A percentile compares a stretch with the other conserved stretches of the same genome.
phyloP scores from a whole-genome alignment of 2,797 vertebrate genomes.

The Acanthurus lineatus region DNA sequence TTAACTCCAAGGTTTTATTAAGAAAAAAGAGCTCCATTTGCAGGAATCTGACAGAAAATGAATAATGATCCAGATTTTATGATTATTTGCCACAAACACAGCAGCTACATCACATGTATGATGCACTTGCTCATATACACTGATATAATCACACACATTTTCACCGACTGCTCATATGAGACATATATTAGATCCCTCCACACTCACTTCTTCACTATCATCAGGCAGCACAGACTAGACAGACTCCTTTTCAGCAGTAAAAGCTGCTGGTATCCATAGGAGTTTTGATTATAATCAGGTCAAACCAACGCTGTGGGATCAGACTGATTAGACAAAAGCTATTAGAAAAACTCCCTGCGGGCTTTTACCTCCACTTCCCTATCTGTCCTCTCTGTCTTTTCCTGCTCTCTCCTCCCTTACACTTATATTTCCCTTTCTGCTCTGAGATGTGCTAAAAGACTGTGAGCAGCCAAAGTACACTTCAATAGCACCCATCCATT shows the following conservation, averaged over 20 bases:
- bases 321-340: slow-evolving; percentile 72
- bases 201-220: slow-evolving; percentile 12
- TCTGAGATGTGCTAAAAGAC: slow-evolving; percentile 47
- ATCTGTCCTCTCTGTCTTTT: slow-evolving; percentile 36
- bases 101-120: neutral
- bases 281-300: slow-evolving; percentile 78
- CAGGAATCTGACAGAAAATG: neutral
- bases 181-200: slow-evolving; percentile 34
- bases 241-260: slow-evolving; percentile 36
- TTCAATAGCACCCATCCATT: slow-evolving; percentile 28
- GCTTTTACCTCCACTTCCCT: slow-evolving; percentile 57
- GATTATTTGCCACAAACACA: neutral
- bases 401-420: slow-evolving; percentile 29
- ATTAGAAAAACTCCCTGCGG: slow-evolving; percentile 65
- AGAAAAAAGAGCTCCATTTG: neutral
- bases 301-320: slow-evolving; percentile 69
- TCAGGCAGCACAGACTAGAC: slow-evolving; percentile 16
- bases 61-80: neutral
- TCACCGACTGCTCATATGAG: slow-evolving; percentile 29
- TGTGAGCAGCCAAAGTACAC: slow-evolving; percentile 36
- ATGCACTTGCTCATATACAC: slow-evolving; percentile 3
- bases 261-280: slow-evolving; percentile 44
- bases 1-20: neutral
- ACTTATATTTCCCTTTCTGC: slow-evolving; percentile 42
- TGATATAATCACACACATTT: slow-evolving; percentile 29